Base-by-base conservation (phyloP, 2,888 invertebrate genomes). In the Plutella xylostella region DNA sequence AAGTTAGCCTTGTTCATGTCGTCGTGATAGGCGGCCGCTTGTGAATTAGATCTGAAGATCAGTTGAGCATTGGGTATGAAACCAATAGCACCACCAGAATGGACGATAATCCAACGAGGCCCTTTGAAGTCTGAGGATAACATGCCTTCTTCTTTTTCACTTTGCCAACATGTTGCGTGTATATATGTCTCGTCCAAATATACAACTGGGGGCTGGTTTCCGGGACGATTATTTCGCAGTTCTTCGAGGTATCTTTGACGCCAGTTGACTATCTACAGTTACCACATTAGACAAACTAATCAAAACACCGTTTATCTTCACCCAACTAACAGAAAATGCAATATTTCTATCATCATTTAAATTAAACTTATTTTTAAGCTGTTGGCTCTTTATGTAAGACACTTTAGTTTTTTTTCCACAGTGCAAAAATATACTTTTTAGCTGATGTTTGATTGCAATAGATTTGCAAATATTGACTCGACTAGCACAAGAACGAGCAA, bases 361-460 rank as follows among this genome's bases (percentile, higher is more conserved):
- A n/a, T n/a, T n/a, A n/a, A n/a, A n/a, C n/a, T n/a, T n/a, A n/a
- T n/a, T n/a, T n/a, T n/a, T n/a, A n/a, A n/a, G n/a, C n/a, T n/a
- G n/a, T n/a, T n/a, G n/a, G n/a, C n/a, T n/a, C n/a, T n/a, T n/a
- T n/a, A n/a, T n/a, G n/a, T n/a, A n/a, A n/a, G n/a, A n/a, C n/a
- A n/a, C n/a, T n/a, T n/a, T n/a, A n/a, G n/a, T n/a, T n/a, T n/a
- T n/a, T n/a, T n/a, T n/a, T n/a, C n/a, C n/a, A n/a, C n/a, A n/a
- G n/a, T n/a, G n/a, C n/a, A n/a, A n/a, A n/a, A n/a, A n/a, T n/a
- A n/a, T n/a, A n/a, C n/a, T n/a, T n/a, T n/a, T n/a, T n/a, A 51
- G 31, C 22, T 51, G 51, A 43, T 47, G 18, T 43, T 51, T 51
- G 15, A 51, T 46, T 12, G 51, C 49, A 31, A 51, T 39, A 1